Evolutionary conservation across 2,888 invertebrate genomes (phyloP).

Genomic region (Pegoplata infirma): DNA sequence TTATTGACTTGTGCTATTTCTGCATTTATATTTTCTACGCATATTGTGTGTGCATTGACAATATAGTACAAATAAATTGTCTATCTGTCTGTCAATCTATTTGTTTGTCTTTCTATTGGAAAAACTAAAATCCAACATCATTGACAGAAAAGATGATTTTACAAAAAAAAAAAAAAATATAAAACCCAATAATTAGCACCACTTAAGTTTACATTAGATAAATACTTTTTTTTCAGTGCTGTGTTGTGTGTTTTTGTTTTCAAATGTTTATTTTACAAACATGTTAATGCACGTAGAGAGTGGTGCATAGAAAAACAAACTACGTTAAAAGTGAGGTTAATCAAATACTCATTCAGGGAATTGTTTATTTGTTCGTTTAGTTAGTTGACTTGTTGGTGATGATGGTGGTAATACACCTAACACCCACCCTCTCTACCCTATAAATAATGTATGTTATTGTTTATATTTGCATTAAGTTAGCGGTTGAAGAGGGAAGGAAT

Average conservation of each 20-base stretch:
- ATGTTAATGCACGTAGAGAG: background rate
- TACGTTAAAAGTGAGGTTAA: constrained; percentile 54
- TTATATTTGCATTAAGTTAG: background rate
- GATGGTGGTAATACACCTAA: constrained; percentile 9
- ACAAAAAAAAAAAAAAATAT: constrained; percentile 8
- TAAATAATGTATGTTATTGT: background rate
- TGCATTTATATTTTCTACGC: background rate
- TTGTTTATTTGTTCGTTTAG: constrained; percentile 50
- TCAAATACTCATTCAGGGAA: constrained; percentile 60
- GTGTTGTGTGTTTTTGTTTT: too few species aligned
- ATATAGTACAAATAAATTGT: constrained; percentile 19
- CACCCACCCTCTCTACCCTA: background rate
- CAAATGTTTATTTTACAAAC: constrained; percentile 15
- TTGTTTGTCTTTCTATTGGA: background rate
- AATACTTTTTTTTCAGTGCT: constrained; percentile 43
- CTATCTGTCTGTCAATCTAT: constrained; percentile 13
- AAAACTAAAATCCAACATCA: constrained; percentile 9
- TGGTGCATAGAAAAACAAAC: background rate
- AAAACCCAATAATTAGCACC: constrained; percentile 58
- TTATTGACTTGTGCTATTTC: constrained; percentile 49
- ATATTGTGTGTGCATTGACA: constrained; percentile 57
- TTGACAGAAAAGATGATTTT: constrained; percentile 18
- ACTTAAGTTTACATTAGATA: constrained; percentile 57
- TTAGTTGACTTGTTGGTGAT: constrained; percentile 25
- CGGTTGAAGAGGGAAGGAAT: background rate